phyloP scores from a whole-genome alignment of 2,797 vertebrate species.

The Brotula barbata region DNA sequence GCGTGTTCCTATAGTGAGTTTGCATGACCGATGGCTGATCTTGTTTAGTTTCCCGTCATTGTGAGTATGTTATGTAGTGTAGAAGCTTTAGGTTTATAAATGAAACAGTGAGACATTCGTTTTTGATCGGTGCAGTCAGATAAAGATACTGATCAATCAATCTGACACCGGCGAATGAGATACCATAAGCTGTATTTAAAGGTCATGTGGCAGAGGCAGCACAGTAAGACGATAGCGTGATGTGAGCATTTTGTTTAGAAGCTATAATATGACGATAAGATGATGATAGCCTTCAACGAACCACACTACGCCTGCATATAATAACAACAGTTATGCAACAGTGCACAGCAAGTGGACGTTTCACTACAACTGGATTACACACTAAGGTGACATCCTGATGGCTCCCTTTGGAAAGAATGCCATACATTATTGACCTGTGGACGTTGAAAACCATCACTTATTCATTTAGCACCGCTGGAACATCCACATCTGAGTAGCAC shows the following conservation, averaged over 20 bases:
- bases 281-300: conserved; percentile 12
- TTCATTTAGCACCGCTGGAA: conserved; percentile 42
- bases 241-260: no score
- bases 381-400: conserved; percentile 26
- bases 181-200: conserved; percentile 25
- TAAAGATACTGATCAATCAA: not conserved
- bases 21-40: conserved; percentile 17
- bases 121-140: not conserved
- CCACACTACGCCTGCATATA: not conserved
- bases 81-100: no score
- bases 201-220: conserved; percentile 1
- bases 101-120: not conserved
- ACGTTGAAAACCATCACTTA: conserved; percentile 52
- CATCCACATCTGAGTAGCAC: conserved; percentile 9
- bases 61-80: not conserved
- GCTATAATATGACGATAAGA: not conserved
- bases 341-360: conserved; percentile 35
- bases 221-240: not conserved
- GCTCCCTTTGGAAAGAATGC: conserved; percentile 25
- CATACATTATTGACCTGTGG: conserved; percentile 63
- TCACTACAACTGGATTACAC: conserved; percentile 36
- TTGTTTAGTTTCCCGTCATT: conserved; percentile 2
- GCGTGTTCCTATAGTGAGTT: not conserved
- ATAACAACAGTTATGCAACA: conserved; percentile 36
- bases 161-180: not conserved